Evolutionary conservation across 1,140 invertebrate genomes (phyloP).

Genomic region (Bombus difficillimus): DNA sequence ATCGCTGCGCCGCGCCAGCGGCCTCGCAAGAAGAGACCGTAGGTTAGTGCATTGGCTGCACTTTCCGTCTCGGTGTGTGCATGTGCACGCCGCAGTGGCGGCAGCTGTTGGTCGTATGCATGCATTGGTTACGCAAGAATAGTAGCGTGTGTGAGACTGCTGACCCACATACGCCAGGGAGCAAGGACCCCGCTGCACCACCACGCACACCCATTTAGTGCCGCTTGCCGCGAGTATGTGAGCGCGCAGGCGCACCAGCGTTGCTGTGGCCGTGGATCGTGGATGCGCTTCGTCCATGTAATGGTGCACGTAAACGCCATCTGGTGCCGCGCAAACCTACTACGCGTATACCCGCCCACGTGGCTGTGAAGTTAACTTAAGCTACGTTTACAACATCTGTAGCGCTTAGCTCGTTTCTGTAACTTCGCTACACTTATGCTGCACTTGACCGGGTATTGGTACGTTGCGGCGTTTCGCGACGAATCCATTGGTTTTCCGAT

Average conservation of each 20-base stretch:
- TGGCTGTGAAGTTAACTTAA: conserved; percentile 42
- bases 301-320: conserved; percentile 66
- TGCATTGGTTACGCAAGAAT: conserved; percentile 83
- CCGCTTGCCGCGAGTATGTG: conserved; percentile 6
- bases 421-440: too few relatives aligned
- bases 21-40: conserved; percentile 67
- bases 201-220: conserved; percentile 53
- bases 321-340: conserved; percentile 56
- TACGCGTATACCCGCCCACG: conserved; percentile 56
- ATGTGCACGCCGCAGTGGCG: conserved; percentile 59
- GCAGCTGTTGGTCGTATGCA: conserved; percentile 74
- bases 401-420: too few relatives aligned
- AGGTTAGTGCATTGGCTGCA: conserved; percentile 71
- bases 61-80: conserved; percentile 64
- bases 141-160: conserved; percentile 82
- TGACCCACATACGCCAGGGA: conserved; percentile 82
- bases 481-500: neutral
- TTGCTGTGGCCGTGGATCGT: neutral
- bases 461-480: neutral
- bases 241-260: neutral
- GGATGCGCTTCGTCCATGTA: conserved; percentile 55
- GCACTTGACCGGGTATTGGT: conserved; percentile 11
- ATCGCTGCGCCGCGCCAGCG: conserved; percentile 35
- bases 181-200: conserved; percentile 80
- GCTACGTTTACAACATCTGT: conserved; percentile 37